Evolutionary conservation across 2,113 vertebrate genomes (phyloP).

Genomic region (Pontoporia blainvillei): DNA sequence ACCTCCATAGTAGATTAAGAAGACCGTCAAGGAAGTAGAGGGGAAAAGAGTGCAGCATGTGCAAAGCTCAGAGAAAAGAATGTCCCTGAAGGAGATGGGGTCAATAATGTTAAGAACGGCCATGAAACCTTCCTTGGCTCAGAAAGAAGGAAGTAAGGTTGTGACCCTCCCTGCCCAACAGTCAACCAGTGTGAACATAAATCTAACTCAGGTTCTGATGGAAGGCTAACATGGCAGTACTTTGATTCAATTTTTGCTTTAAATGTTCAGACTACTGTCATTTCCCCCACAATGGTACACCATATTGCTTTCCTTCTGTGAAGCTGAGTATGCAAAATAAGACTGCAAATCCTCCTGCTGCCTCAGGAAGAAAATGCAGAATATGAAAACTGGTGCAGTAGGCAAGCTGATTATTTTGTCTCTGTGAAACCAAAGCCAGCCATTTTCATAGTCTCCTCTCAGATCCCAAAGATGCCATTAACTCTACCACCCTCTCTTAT

Average conservation of each 20-base stretch:
- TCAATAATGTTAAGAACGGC: neutral
- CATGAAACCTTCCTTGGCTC: neutral
- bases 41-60: neutral
- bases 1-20: neutral
- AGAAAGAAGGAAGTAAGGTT: neutral
- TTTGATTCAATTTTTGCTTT: neutral
- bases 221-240: neutral
- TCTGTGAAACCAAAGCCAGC: neutral
- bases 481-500: neutral
- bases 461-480: neutral
- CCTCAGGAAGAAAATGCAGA: neutral
- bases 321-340: constrained; percentile 3
- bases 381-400: neutral
- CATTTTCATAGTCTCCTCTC: neutral
- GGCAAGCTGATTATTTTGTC: neutral
- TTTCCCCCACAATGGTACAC: neutral
- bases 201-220: neutral
- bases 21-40: neutral
- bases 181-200: neutral
- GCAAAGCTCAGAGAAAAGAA: neutral
- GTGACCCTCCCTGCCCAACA: neutral
- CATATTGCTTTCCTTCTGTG: constrained; percentile 27
- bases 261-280: neutral
- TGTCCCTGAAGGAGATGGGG: neutral
- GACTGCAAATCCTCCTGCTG: neutral